A percentile compares a stretch with the other conserved stretches of the same genome.
These are phyloP conservation scores for Spea hammondii DNA, from an alignment of 2,797 vertebrate species.

Conservation along the genomic window DNA sequence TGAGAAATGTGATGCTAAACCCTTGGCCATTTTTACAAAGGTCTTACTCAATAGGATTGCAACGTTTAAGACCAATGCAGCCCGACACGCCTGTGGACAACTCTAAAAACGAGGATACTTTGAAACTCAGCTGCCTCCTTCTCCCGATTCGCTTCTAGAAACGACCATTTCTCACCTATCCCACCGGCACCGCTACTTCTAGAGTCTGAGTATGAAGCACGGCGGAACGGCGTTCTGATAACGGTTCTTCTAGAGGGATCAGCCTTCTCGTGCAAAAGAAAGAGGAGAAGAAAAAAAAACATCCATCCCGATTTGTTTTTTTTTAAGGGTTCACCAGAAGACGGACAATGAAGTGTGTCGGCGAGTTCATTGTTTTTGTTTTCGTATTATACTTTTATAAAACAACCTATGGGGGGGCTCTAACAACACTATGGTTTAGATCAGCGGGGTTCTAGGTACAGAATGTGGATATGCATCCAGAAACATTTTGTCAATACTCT, in stretches of 20 bases:
- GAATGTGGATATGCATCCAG: background rate
- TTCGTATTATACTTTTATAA: background rate
- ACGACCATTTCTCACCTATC: background rate
- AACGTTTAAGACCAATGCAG: background rate
- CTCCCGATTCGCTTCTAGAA: background rate
- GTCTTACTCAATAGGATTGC: background rate
- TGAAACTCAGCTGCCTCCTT: background rate
- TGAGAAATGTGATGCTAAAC: background rate
- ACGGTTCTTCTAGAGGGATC: too few relatives aligned
- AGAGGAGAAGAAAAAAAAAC: background rate
- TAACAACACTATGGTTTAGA: background rate
- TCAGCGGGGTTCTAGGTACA: background rate
- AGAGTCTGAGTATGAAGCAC: background rate
- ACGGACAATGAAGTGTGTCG: background rate
- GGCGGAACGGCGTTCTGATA: too few relatives aligned
- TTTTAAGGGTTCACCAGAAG: background rate
- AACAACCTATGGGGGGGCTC: slow-evolving; percentile 1
- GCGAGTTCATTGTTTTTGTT: background rate
- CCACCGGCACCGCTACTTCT: background rate
- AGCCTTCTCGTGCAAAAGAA: background rate
- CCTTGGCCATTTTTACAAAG: background rate
- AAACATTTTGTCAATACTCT: background rate
- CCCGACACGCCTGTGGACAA: background rate
- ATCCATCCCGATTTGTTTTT: background rate
- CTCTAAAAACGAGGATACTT: background rate